Evolutionary conservation across 2,888 invertebrate species (phyloP), one percentile per base, ranked within the genome.

Genomic region (Hirtodrosophila confusa): DNA sequence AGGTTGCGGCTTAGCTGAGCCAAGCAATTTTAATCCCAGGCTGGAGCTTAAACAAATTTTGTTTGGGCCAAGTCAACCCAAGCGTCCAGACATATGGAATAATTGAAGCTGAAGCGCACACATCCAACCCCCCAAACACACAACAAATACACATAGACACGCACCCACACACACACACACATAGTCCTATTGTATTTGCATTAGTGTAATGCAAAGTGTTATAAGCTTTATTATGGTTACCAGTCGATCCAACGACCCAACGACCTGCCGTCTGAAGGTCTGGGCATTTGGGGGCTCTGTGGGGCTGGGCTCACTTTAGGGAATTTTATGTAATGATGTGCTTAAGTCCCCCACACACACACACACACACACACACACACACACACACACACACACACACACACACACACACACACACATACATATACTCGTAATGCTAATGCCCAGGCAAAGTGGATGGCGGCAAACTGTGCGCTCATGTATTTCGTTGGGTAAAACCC

Each of bases 121-220:
- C 57, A 53, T 23, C 44, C 50, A 40, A 40, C 40, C 39, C 47
- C 31, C 27, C 3, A 4, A 31, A 55, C 37, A 43, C 47, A 36
- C 50, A 63, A 60, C 55, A 56, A 49, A 17, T 12, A 48, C 3
- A 27, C 27, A 39, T 27, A 51, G 55, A 17, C 23, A 23, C 35
- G 29, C 41, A 57, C 43, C 35, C 45, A 39, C 33, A 51, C 60
- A 24, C 40, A 55, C 40, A 37, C 49, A 23, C 37, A 45, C 49
- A 50, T n/a, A 17, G 41, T 44, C 64, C 84, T 78, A 86, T 88
- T 86, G 84, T 86, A 88, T 88, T 80, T 88, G 88, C 88, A 85
- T 85, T 86, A 80, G 88, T 78, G 88, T 88, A 84, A 84, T 84
- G 84, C 85, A 84, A 84, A 88, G 84, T 84, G 84, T 84, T 84